Conservation (phyloP, 2,888 invertebrate species). For the Drosophila niveifrons region DNA sequence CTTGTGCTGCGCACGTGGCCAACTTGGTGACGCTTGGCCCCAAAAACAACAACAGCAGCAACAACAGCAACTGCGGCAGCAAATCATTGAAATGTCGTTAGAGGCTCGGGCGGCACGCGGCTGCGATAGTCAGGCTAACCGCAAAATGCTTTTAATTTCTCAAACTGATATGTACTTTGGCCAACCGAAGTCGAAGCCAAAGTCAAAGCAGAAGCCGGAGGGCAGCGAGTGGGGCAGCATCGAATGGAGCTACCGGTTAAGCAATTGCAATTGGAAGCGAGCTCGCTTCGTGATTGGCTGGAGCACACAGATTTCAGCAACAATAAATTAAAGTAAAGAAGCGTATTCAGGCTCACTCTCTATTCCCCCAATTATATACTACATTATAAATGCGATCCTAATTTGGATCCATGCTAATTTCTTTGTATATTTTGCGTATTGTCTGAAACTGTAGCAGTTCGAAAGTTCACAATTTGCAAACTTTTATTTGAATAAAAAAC, state of each 20-base stretch:
- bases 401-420: no score
- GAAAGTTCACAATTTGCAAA: slow-evolving; percentile 24
- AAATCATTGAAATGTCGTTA: slow-evolving; percentile 82
- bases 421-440: no score
- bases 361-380: no score
- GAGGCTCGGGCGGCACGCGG: slow-evolving; percentile 74
- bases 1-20: slow-evolving; percentile 80
- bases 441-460: not conserved
- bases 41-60: slow-evolving; percentile 50
- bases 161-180: slow-evolving; percentile 75
- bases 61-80: slow-evolving; percentile 41
- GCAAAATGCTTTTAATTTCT: slow-evolving; percentile 81
- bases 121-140: slow-evolving; percentile 72
- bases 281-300: no score
- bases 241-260: no score
- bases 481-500: slow-evolving; percentile 28
- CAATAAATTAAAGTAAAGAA: no score
- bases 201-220: not conserved
- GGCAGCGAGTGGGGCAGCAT: no score
- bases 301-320: no score
- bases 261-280: no score
- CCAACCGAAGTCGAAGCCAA: not conserved
- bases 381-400: no score
- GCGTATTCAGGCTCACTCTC: no score
- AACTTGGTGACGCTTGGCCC: slow-evolving; percentile 69